Evolutionary conservation across 2,113 vertebrate genomes (phyloP).

Genomic region (Oxyruncus cristatus): DNA sequence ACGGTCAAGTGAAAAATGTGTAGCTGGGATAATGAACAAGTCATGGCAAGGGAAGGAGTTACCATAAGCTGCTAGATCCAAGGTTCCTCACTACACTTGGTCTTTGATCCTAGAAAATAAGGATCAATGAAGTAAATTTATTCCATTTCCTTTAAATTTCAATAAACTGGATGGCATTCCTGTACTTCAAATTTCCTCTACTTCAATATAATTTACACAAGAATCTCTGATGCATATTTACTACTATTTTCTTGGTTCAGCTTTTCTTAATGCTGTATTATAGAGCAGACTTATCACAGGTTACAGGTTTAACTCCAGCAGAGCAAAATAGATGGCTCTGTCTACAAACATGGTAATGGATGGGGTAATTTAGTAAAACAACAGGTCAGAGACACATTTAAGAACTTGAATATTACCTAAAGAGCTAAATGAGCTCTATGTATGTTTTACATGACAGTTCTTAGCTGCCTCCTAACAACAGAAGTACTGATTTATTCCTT

Average conservation of each 20-base stretch:
- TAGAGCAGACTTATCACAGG: not conserved
- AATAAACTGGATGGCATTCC: not conserved
- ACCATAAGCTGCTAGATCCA: not conserved
- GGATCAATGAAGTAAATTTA: not conserved
- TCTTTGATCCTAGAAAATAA: not conserved
- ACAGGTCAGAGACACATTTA: not conserved
- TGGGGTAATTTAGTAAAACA: not conserved
- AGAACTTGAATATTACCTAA: not conserved
- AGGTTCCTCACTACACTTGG: not conserved
- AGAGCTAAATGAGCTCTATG: not conserved
- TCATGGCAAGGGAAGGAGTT: not conserved
- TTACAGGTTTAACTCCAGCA: not conserved
- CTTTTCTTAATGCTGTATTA: not conserved
- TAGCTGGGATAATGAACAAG: not conserved
- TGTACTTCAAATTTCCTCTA: not conserved
- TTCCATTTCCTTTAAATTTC: not conserved
- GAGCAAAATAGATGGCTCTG: not conserved
- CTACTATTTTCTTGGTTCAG: not conserved
- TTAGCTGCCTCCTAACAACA: not conserved
- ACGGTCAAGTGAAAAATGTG: not conserved
- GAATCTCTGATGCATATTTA: not conserved
- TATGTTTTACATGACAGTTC: not conserved
- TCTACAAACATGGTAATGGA: not conserved
- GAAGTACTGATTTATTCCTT: not conserved
- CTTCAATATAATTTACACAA: not conserved